Evolutionary conservation across 2,113 vertebrate genomes (phyloP).

Genomic region (Pomatostomus ruficeps): DNA sequence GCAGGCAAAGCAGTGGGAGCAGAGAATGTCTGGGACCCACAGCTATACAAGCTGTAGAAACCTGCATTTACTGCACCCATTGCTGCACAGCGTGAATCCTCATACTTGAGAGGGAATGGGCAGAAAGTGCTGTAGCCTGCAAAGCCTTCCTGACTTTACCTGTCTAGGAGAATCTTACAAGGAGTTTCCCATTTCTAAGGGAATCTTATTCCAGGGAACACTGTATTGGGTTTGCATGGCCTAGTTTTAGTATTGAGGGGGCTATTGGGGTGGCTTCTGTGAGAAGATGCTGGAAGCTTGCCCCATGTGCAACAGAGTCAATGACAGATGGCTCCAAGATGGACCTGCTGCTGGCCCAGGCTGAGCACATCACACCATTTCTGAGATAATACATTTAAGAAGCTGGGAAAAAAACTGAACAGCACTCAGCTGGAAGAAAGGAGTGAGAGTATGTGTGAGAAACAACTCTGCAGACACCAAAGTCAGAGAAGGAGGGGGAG

Average conservation of each 20-base stretch:
- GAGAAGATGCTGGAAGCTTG: background rate
- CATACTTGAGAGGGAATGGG: background rate
- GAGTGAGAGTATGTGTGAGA: background rate
- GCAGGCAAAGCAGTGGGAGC: background rate
- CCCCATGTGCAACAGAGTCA: background rate
- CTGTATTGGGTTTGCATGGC: background rate
- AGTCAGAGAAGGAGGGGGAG: background rate
- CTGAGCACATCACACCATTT: background rate
- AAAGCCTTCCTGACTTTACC: background rate
- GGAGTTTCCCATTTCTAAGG: background rate
- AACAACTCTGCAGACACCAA: background rate
- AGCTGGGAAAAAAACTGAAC: background rate
- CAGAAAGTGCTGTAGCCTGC: background rate
- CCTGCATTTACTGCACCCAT: background rate
- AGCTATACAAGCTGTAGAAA: background rate
- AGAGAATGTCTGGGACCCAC: background rate
- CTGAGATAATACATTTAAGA: background rate
- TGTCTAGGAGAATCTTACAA: background rate
- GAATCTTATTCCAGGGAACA: background rate
- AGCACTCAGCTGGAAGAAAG: background rate
- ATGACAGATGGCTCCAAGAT: background rate
- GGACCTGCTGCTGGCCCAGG: background rate
- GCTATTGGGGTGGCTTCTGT: background rate
- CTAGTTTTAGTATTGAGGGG: rapidly evolving
- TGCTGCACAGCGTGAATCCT: background rate